Percentiles rank a stretch among this genome's conserved stretches.
Evolutionary conservation across 2,888 invertebrate genomes (phyloP).

Genomic region (Apeira syringaria): DNA sequence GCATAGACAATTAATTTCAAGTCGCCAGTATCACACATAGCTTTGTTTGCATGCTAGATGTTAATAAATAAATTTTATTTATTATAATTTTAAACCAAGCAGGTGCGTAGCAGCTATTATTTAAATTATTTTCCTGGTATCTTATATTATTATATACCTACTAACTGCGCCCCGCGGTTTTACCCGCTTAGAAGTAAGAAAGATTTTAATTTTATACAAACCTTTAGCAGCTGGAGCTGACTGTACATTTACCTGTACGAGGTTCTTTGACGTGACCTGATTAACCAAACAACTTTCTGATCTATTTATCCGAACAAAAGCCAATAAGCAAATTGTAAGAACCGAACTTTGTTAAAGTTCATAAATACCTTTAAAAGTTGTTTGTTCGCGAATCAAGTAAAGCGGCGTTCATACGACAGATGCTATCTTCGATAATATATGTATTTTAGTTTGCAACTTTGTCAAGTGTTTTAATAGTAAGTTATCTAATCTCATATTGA

Average conservation of each 20-base stretch:
- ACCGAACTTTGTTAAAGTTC: slow-evolving; percentile 24
- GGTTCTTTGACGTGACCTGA: slow-evolving; percentile 9
- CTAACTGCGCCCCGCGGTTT: no score
- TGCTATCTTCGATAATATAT: neutral
- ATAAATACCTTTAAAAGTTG: slow-evolving; percentile 43
- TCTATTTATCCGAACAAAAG: slow-evolving; percentile 11
- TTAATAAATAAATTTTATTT: no score
- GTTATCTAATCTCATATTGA: no score
- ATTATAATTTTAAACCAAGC: no score
- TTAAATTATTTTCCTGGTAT: no score
- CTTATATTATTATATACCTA: no score
- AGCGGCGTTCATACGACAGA: neutral
- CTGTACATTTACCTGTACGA: no score
- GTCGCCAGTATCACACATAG: slow-evolving; percentile 34
- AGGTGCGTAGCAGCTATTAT: no score
- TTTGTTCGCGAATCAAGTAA: slow-evolving; percentile 31
- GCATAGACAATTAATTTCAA: slow-evolving; percentile 33
- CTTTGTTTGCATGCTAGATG: no score
- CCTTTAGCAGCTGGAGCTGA: neutral
- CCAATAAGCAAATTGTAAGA: slow-evolving; percentile 17
- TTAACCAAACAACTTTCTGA: slow-evolving; percentile 8
- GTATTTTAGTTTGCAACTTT: neutral
- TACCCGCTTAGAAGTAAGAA: no score
- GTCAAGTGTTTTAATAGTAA: no score
- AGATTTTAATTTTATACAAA: neutral